phyloP scores from a whole-genome alignment of 2,888 invertebrate genomes.

The Holacanthella duospinosa region DNA sequence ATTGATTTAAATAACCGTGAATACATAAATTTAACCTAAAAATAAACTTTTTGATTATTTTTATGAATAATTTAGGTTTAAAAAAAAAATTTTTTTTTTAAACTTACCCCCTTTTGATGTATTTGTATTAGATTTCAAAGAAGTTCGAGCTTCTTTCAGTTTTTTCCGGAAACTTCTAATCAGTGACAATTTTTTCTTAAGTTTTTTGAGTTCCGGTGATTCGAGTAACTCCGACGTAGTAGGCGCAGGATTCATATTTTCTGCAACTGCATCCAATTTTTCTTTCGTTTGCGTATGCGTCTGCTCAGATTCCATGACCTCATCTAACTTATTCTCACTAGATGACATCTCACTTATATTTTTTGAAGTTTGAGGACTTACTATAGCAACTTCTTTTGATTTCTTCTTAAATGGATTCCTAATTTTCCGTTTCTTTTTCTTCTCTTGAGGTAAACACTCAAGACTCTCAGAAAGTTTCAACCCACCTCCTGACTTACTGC shows the following conservation, averaged over 20 bases:
- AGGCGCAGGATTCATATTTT: not conserved
- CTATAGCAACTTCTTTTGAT: not conserved
- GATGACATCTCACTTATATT: too few species aligned
- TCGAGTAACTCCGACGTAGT: too few species aligned
- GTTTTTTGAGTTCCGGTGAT: not conserved
- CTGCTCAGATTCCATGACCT: too few species aligned
- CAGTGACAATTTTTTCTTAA: not conserved
- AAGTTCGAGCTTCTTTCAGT: not conserved
- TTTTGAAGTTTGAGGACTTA: not conserved
- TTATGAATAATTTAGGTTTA: too few species aligned
- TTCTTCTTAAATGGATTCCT: not conserved
- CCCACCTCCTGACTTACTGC: not conserved
- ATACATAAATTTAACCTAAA: too few species aligned
- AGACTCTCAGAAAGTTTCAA: not conserved
- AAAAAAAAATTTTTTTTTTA: not conserved
- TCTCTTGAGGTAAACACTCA: not conserved
- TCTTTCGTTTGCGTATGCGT: not conserved
- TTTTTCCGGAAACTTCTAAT: not conserved
- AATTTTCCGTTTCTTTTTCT: too few species aligned
- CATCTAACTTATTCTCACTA: too few species aligned
- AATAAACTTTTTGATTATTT: too few species aligned
- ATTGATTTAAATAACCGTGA: too few species aligned
- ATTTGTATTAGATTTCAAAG: not conserved
- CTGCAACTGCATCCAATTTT: not conserved
- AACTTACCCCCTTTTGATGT: not conserved